phyloP scores from a whole-genome alignment of 92 coral and sea anemone genomes.

The Micromussa lordhowensis region DNA sequence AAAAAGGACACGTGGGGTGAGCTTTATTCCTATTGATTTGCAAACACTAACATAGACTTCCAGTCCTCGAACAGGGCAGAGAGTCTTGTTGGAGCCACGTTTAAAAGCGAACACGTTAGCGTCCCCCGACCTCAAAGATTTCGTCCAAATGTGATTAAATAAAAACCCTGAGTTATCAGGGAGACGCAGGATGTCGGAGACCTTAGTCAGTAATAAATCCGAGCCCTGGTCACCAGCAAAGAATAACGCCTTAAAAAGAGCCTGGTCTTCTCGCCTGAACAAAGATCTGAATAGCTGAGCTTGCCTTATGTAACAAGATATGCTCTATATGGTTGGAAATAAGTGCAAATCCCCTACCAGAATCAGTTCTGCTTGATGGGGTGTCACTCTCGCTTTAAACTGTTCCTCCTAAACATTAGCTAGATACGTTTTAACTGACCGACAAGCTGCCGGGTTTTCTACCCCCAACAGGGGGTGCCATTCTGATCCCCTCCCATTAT shows the following conservation, averaged over 20 bases:
- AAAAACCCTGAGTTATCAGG: constrained; percentile 33
- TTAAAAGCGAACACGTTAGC: constrained; percentile 40
- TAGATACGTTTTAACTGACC: constrained; percentile 20
- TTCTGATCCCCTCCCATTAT: constrained; percentile 22
- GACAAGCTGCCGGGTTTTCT: constrained; percentile 17
- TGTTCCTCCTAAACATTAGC: constrained; percentile 32
- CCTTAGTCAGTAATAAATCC: constrained; percentile 23
- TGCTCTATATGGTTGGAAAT: too few relatives aligned
- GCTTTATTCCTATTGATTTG: constrained; percentile 7
- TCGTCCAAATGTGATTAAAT: constrained; percentile 41
- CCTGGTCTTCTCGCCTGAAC: constrained; percentile 11
- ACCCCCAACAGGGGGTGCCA: constrained; percentile 11
- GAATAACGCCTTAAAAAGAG: constrained; percentile 27
- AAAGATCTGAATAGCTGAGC: not conserved
- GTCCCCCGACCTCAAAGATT: constrained; percentile 43
- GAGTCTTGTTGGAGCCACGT: constrained; percentile 1
- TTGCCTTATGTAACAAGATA: too few relatives aligned
- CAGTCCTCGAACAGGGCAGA: constrained; percentile 29
- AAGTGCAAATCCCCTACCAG: constrained; percentile 9
- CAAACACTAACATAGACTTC: constrained; percentile 21
- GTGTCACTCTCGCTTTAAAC: constrained; percentile 22
- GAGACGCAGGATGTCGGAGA: constrained; percentile 5
- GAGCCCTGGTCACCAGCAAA: constrained; percentile 26
- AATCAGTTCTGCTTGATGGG: constrained; percentile 37
- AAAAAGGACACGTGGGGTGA: constrained; percentile 2